Conservation (phyloP, 1,140 invertebrate genomes). For the Drosophila grimshawi region DNA sequence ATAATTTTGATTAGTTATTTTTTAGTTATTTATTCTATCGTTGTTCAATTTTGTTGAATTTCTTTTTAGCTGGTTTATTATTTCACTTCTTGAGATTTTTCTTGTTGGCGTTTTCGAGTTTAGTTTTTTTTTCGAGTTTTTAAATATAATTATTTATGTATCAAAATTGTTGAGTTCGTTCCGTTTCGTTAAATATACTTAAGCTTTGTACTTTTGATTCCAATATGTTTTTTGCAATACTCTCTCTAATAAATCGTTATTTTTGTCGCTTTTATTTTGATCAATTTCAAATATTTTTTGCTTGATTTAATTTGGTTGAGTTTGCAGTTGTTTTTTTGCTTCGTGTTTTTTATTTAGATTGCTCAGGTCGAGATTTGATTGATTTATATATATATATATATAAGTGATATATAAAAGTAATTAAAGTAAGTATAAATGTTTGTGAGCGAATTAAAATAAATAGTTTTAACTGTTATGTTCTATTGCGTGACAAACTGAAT, state of each 20-base stretch:
- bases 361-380: constrained; percentile 36
- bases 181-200: constrained; percentile 36
- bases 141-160: constrained; percentile 14
- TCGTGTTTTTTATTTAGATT: constrained; percentile 30
- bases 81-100: constrained; percentile 11
- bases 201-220: constrained; percentile 79
- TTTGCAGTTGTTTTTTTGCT: constrained; percentile 26
- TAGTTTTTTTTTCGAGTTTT: constrained; percentile 15
- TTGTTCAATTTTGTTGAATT: too few relatives aligned
- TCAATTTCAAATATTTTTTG: constrained; percentile 6
- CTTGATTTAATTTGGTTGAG: constrained; percentile 24
- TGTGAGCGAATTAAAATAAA: constrained; percentile 36
- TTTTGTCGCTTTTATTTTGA: constrained; percentile 7
- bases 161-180: constrained; percentile 33
- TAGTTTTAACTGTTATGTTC: constrained; percentile 62
- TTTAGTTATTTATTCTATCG: background rate
- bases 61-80: background rate
- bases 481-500: constrained; percentile 76
- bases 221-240: constrained; percentile 55
- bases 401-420: background rate
- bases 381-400: constrained; percentile 25
- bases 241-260: constrained; percentile 26
- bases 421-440: background rate
- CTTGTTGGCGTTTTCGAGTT: background rate
- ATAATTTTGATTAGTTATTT: background rate